Conservation (phyloP, 2,113 vertebrate genomes). For the Ascaphus truei region DNA sequence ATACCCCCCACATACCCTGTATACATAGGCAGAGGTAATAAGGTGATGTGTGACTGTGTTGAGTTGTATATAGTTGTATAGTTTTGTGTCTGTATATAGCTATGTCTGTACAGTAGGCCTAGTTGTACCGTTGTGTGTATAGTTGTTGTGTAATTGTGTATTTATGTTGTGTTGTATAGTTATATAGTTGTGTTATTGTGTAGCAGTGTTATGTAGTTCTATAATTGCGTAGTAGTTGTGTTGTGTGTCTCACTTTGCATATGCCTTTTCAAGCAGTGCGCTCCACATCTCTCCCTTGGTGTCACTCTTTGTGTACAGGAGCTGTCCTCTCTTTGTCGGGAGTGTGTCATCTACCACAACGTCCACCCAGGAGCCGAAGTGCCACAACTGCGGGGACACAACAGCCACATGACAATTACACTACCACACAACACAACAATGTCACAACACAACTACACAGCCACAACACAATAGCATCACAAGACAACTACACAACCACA, state of each 20-base stretch:
- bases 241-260: slow-evolving; percentile 61
- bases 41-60: too few species aligned
- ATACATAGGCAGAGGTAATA: neutral
- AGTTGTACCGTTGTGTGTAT: too few species aligned
- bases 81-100: too few species aligned
- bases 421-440: neutral
- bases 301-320: slow-evolving; percentile 72
- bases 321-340: slow-evolving; percentile 61
- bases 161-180: neutral
- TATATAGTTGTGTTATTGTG: too few species aligned
- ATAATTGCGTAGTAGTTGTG: neutral
- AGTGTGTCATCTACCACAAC: slow-evolving; percentile 75
- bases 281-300: slow-evolving; percentile 72
- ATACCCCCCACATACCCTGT: slow-evolving; percentile 66
- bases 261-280: slow-evolving; percentile 76
- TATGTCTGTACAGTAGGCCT: too few species aligned
- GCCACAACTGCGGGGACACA: slow-evolving; percentile 65
- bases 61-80: neutral
- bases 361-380: slow-evolving; percentile 78
- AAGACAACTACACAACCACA: too few species aligned
- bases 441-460: neutral
- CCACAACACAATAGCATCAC: too few species aligned
- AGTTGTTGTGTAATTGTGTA: too few species aligned
- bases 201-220: neutral
- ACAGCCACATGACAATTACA: too few species aligned